These are phyloP conservation scores for Entosphenus tridentatus DNA, from an alignment of 2,113 vertebrate species.

Conservation along the genomic window DNA sequence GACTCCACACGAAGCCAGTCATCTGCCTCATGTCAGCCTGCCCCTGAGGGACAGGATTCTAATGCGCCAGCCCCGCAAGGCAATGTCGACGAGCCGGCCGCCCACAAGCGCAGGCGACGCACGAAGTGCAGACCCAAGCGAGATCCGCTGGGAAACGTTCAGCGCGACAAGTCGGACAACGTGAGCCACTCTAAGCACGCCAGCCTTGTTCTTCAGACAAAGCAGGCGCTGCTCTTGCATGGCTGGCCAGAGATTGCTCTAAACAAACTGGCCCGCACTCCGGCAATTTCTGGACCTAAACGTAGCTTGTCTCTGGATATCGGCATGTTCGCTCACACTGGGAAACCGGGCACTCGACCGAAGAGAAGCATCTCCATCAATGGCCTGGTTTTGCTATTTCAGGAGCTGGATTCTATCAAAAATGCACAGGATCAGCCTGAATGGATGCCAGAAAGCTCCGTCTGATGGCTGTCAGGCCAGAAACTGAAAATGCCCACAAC, in stretches of 20 bases:
- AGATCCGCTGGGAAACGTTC: no score
- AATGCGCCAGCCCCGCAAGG: not conserved
- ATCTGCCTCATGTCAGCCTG: not conserved
- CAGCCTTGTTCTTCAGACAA: slow-evolving; percentile 12
- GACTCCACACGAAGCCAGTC: slow-evolving; percentile 3
- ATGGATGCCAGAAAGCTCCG: slow-evolving; percentile 75
- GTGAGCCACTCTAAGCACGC: slow-evolving; percentile 14
- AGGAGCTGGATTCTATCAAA: slow-evolving; percentile 21
- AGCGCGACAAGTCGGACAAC: slow-evolving; percentile 38
- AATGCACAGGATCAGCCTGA: slow-evolving; percentile 44
- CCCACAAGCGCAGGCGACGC: slow-evolving; percentile 82
- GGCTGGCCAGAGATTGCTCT: slow-evolving; percentile 39
- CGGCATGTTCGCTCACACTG: slow-evolving; percentile 27
- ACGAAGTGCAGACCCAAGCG: no score
- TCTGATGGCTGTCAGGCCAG: slow-evolving; percentile 24
- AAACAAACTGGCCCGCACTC: slow-evolving; percentile 72
- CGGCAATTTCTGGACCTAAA: slow-evolving; percentile 33
- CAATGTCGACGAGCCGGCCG: not conserved
- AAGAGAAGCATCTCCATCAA: slow-evolving; percentile 73
- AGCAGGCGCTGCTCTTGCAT: slow-evolving; percentile 33
- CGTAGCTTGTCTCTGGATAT: slow-evolving; percentile 55
- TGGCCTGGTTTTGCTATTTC: slow-evolving; percentile 36
- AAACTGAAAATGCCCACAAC: no score
- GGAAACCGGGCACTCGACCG: slow-evolving; percentile 27
- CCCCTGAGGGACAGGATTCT: not conserved